These are phyloP conservation scores for Sarcophaga carnaria DNA, from an alignment of 2,888 invertebrate genomes.

Conservation along the genomic window DNA sequence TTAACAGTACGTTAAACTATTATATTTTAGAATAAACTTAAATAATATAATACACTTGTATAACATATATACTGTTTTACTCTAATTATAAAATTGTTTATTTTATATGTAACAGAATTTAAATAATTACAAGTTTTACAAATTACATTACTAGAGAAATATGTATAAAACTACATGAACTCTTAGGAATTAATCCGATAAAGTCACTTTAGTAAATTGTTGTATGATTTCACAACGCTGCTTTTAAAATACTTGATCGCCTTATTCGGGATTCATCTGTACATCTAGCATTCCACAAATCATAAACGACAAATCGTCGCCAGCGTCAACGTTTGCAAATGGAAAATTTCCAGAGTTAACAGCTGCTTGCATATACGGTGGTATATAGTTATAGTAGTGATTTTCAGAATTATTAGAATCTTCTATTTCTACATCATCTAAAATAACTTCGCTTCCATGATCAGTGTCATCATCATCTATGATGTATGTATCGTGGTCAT, in stretches of 20 bases:
- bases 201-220: conserved; percentile 37
- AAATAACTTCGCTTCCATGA: conserved; percentile 37
- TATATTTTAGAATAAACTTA: conserved; percentile 62
- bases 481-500: conserved; percentile 13
- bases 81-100: conserved; percentile 29
- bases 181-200: conserved; percentile 53
- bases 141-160: conserved; percentile 48
- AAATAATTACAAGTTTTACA: conserved; percentile 2
- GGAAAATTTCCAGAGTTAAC: conserved; percentile 48
- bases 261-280: conserved; percentile 66
- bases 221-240: conserved; percentile 33
- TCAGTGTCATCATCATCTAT: conserved; percentile 42
- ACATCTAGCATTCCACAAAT: conserved; percentile 77
- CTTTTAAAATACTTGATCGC: neutral
- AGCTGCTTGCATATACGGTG: conserved; percentile 61
- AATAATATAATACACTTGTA: conserved; percentile 15
- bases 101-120: conserved; percentile 31
- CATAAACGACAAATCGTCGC: conserved; percentile 76
- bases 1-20: conserved; percentile 61
- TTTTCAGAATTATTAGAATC: conserved; percentile 40
- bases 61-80: neutral
- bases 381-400: conserved; percentile 63
- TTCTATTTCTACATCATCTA: conserved; percentile 14
- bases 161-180: conserved; percentile 65
- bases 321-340: conserved; percentile 67